These are phyloP conservation scores for Zaprionus camerounensis DNA, from an alignment of 1,140 invertebrate species.

Conservation along the genomic window DNA sequence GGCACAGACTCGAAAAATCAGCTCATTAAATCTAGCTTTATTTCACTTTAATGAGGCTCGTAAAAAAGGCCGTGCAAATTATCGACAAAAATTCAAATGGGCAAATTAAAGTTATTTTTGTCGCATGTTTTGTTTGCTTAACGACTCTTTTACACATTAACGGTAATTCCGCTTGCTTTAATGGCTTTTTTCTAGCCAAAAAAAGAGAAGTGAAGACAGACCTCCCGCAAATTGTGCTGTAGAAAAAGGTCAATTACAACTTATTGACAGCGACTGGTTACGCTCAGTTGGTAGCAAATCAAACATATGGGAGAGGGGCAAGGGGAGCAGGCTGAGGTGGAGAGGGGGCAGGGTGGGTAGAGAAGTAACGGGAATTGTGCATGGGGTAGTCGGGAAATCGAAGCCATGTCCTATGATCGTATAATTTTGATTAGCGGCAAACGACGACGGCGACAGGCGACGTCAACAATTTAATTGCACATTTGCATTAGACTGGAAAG, in stretches of 20 bases:
- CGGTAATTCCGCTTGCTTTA: not conserved
- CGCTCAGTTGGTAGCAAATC: conserved; percentile 59
- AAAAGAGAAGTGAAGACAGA: conserved; percentile 7
- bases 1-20: not conserved
- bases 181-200: not conserved
- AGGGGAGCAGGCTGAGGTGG: not conserved
- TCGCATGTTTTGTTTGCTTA: not conserved
- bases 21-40: conserved; percentile 62
- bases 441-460: conserved; percentile 49
- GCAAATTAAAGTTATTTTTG: conserved; percentile 4
- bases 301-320: not conserved
- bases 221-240: conserved; percentile 52
- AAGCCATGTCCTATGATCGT: conserved; percentile 63
- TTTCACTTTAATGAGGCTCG: conserved; percentile 44
- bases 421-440: conserved; percentile 67
- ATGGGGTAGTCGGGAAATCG: not conserved
- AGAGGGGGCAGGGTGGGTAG: not conserved
- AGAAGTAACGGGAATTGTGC: not conserved
- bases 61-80: conserved; percentile 4
- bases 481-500: conserved; percentile 79
- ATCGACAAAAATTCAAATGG: not conserved
- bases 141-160: not conserved
- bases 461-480: conserved; percentile 81
- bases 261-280: conserved; percentile 67
- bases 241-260: conserved; percentile 76